Evolutionary conservation across 2,797 vertebrate species (phyloP), one percentile per base, ranked within the genome.

Genomic region (Siniperca obscura): DNA sequence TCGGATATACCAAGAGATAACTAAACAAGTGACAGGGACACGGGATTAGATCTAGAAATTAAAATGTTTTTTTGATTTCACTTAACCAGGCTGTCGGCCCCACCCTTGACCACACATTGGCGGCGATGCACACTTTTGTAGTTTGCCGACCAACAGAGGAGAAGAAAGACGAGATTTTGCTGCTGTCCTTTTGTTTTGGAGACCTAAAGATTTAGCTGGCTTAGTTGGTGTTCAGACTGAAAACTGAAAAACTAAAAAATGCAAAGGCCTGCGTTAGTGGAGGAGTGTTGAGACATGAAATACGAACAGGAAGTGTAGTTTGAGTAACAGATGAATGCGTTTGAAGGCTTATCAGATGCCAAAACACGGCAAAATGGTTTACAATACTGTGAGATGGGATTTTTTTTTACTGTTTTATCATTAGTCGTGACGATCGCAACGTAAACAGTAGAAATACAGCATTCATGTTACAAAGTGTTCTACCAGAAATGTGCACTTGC

Each of bases 201-300:
- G 57, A 61, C 34, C 46, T 60, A 21, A 56, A 70, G 3, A 42
- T 52, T 48, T 4, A 9, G 40, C 50, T 0, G 12, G 13, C 12
- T 10, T 27, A 57, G 61, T 66, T 40, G 74, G 74, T 12, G 67
- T 55, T 70, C 13, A 44, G 59, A 40, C 65, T 52, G 55, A 60
- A 60, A 68, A 50, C 52, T 30, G 30, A 30, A 30, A 30, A 30
- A 30, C 30, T 30, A 30, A 30, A 30, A 56, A 17, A 70, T 13
- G 38, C 14, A 48, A 57, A 0, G 27, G 57, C 7, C 25, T 55
- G 57, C 48, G 6, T 56, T 7, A 27, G 55, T 68, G 46, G 36
- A 60, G 38, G 70, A 11, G 14, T 74, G 74, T 40, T 60, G 64
- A 61, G 64, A 46, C 46, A 11, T 13, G 30, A 56, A 70, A 69